Conservation (phyloP, 1,140 invertebrate genomes). For the Dendroctonus ponderosae region DNA sequence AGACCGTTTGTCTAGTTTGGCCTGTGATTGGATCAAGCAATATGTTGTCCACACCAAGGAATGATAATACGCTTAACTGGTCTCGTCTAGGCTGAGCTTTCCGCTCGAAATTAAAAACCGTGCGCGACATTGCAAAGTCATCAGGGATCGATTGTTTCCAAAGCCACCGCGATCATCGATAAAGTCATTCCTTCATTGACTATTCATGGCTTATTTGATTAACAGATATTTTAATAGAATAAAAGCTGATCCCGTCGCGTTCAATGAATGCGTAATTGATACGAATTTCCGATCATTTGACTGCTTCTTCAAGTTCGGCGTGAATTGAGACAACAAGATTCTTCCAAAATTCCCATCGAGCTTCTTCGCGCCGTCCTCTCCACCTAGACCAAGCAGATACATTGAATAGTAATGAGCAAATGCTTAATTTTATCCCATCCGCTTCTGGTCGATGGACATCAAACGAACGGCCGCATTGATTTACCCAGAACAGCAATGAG, state of each 20-base stretch:
- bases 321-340: not conserved
- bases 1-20: too few species aligned
- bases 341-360: too few species aligned
- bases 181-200: slow-evolving; percentile 39
- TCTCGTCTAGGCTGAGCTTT: slow-evolving; percentile 26
- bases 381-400: too few species aligned
- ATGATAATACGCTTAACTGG: not conserved
- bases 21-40: too few species aligned
- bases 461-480: too few species aligned
- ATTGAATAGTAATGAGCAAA: too few species aligned
- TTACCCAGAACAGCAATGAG: not conserved
- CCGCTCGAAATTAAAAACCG: slow-evolving; percentile 36
- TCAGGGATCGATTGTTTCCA: slow-evolving; percentile 40
- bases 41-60: too few species aligned
- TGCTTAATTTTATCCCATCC: too few species aligned
- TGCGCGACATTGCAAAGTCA: slow-evolving; percentile 40
- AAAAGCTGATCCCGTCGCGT: slow-evolving; percentile 34
- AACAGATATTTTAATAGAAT: slow-evolving; percentile 45
- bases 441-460: too few species aligned
- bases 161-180: slow-evolving; percentile 42
- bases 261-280: slow-evolving; percentile 35
- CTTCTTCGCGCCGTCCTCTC: too few species aligned
- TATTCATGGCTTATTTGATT: slow-evolving; percentile 46
- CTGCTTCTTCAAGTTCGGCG: too few species aligned
- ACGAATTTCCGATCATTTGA: slow-evolving; percentile 19